Base-by-base conservation (phyloP, 2,797 vertebrate genomes). In the Paramormyrops hopkinsi region DNA sequence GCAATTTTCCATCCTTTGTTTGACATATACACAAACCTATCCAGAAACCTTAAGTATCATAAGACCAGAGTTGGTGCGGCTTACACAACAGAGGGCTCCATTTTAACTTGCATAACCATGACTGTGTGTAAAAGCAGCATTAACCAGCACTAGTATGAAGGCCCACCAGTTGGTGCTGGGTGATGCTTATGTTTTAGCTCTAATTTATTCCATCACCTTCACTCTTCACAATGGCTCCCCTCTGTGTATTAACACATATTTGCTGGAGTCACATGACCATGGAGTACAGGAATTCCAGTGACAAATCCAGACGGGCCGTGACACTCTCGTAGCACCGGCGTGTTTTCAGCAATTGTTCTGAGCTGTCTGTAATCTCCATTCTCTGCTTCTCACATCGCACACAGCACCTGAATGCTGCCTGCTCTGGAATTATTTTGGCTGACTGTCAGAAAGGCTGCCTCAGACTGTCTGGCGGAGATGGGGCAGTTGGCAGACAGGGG, bases 351-450 rank as follows among this genome's bases (percentile, higher is more conserved):
- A 22, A 46, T 89, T 59, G 65, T 46, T 59, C n/a, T 19, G 29
- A 2, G 41, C n/a, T 85, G 73, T n/a, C 73, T 79, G 73, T 79
- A 79, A 46, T 44, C 22, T 33, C 88, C 79, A 22, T 88, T 65
- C 41, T 86, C 41, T 90, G 90, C 14, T 85, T 88, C 65, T 89
- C 48, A 51, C 90, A n/a, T 87, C 22, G 88, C 89, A 89, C 69
- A 86, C 86, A 50, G 88, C 86, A 89, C 88, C 90, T 83, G 86
- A 91, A 29, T 90, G 89, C 90, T 88, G 89, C 48, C 92, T 86
- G 89, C 65, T 88, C 89, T 90, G 88, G 87, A 90, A 90, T 90
- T 89, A 84, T 89, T 89, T 90, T 92, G 91, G 89, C 90, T 73
- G 85, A 56, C 90, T 91, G 90, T 92, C 91, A 92, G 88, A 85